A percentile compares a stretch with the other conserved stretches of the same genome.
phyloP scores from a whole-genome alignment of 2,113 vertebrate species.

The Oenanthe melanoleuca region DNA sequence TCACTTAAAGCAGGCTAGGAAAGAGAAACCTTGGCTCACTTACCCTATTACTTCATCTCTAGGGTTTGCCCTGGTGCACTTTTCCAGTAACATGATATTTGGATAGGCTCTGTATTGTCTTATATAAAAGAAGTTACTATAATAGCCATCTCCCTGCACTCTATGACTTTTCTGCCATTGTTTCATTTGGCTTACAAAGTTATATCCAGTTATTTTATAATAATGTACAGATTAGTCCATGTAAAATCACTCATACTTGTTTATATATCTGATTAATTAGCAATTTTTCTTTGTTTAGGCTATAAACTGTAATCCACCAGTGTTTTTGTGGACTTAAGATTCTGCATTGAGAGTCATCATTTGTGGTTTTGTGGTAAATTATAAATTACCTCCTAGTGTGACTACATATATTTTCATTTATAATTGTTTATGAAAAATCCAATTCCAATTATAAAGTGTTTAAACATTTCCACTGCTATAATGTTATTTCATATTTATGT shows the following conservation, averaged over 20 bases:
- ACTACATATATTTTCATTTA: background rate
- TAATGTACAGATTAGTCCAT: background rate
- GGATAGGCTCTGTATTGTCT: background rate
- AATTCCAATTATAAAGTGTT: background rate
- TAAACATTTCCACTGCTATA: background rate
- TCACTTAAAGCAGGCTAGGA: constrained; percentile 24
- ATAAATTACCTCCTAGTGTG: background rate
- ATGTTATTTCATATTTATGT: background rate
- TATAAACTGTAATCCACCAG: background rate
- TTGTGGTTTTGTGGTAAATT: background rate
- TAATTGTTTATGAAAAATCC: background rate
- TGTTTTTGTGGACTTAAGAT: background rate
- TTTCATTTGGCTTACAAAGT: background rate
- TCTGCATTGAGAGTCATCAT: background rate
- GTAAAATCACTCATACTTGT: background rate
- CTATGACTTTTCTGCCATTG: background rate
- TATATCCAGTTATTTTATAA: background rate
- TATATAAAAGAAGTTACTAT: background rate
- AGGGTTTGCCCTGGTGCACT: constrained; percentile 13
- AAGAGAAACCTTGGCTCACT: constrained; percentile 25
- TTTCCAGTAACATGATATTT: constrained; percentile 37
- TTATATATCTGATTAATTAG: background rate
- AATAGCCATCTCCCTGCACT: background rate
- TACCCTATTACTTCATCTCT: constrained; percentile 34
- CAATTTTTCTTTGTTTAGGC: background rate